Evolutionary conservation across 2,888 invertebrate genomes (phyloP).

Genomic region (Ptycholaimellus sp.): DNA sequence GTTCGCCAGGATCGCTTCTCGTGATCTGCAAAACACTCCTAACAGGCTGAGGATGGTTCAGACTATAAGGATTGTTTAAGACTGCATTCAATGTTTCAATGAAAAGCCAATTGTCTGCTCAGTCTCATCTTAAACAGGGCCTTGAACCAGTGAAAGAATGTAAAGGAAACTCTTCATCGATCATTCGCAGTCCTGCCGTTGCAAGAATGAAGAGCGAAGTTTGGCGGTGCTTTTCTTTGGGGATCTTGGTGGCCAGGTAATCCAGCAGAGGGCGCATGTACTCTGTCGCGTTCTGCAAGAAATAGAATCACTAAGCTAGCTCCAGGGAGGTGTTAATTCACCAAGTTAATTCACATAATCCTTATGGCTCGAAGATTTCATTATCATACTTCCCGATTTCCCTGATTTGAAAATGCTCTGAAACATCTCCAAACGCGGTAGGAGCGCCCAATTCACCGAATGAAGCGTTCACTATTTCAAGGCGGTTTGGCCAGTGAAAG

Average conservation of each 20-base stretch:
- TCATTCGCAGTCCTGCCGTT: constrained; percentile 35
- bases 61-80: not conserved
- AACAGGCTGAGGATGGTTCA: constrained; percentile 1
- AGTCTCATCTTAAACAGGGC: not conserved
- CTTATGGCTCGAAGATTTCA: too few relatives aligned
- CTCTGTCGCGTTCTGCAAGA: constrained; percentile 12
- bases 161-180: constrained; percentile 21
- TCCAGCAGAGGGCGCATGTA: constrained; percentile 31
- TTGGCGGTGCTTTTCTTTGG: constrained; percentile 27
- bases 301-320: too few relatives aligned
- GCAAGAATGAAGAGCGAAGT: constrained; percentile 35
- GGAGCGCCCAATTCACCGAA: too few relatives aligned
- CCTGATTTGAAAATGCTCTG: too few relatives aligned
- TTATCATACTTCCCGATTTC: too few relatives aligned
- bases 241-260: constrained; percentile 30
- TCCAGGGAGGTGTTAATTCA: too few relatives aligned
- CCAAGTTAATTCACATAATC: too few relatives aligned
- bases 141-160: not conserved
- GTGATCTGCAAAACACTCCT: constrained; percentile 17
- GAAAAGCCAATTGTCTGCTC: too few relatives aligned
- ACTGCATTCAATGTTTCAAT: not conserved
- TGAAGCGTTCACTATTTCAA: too few relatives aligned
- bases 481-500: constrained; percentile 9
- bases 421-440: too few relatives aligned
- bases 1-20: constrained; percentile 28